Base-by-base conservation (phyloP, 2,888 invertebrate genomes). In the Trichopria drosophilae region DNA sequence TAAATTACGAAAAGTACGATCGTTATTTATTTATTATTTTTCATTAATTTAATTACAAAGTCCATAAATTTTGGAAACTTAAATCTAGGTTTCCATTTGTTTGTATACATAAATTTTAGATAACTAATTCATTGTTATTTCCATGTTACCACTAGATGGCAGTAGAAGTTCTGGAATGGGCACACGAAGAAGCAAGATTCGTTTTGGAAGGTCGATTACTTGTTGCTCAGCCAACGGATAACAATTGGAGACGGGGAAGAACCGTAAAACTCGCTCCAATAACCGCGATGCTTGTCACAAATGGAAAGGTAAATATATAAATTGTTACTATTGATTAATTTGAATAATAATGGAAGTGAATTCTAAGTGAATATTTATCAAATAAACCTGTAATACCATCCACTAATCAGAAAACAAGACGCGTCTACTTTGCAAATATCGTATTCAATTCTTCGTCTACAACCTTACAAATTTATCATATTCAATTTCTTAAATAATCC, bases 111-210 rank as follows among this genome's bases (percentile, higher is more conserved):
- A 19, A 4, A 19, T 13, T 3, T 2, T 35, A 18, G 41, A 37
- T 36, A 34, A 29, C 29, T 50, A 15, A 7, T 44, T 35, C 12
- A 31, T 29, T 39, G 10, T 22, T 29, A 5, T 26, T 42, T 22
- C 34, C 12, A 35, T 26, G 13, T 36, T 59, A 20, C 63, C n/a
- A n/a, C n/a, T n/a, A 84, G 84, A 89, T 94, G 83, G 94, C 94
- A 44, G 87, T 95, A 57, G 94, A 96, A 73, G 86, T 93, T 4
- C 77, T 96, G 60, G 93, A 93, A 68, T 96, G 96, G 96, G 90
- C 89, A 77, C 91, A 92, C 70, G 93, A 93, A 66, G 93, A 94
- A 75, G 90, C 91, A 36, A 86, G 88, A 73, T 93, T 95, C 74
- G 87, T 91, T 59, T 83, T 93, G 78, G 93, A 94, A 77, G 94